Evolutionary conservation across 2,113 vertebrate species (phyloP).

Genomic region (Labeo rohita): DNA sequence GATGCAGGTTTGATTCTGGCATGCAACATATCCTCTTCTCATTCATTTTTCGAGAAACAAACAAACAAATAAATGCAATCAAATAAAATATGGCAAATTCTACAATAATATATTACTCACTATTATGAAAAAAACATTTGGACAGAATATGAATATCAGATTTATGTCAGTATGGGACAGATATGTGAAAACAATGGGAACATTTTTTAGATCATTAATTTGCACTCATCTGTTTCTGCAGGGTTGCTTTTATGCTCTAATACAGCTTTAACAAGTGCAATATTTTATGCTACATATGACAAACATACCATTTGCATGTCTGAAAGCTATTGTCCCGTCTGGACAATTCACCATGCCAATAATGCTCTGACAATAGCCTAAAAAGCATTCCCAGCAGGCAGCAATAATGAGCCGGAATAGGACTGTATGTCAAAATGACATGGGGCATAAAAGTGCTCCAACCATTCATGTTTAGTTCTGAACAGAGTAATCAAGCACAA

Average conservation of each 20-base stretch:
- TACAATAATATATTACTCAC: not conserved
- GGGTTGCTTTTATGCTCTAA: conserved; percentile 4
- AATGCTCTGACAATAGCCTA: conserved; percentile 66
- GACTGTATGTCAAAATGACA: conserved; percentile 70
- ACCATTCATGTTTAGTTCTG: conserved; percentile 58
- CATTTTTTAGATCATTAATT: not conserved
- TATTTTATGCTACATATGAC: conserved; percentile 31
- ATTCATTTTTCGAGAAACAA: not conserved
- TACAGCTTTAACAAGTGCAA: not conserved
- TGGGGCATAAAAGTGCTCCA: conserved; percentile 68
- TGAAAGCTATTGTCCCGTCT: conserved; percentile 50
- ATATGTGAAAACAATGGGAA: not conserved
- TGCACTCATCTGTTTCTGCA: not conserved
- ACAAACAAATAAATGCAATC: not conserved
- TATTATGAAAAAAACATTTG: not conserved
- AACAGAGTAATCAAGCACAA: conserved; percentile 36
- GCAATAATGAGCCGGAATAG: conserved; percentile 68
- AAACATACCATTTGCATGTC: conserved; percentile 16
- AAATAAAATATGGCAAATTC: not conserved
- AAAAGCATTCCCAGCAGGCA: conserved; percentile 66
- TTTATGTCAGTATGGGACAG: not conserved
- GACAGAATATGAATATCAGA: not conserved
- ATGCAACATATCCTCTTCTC: not conserved
- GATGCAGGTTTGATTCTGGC: not conserved
- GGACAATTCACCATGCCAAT: conserved; percentile 68